Conservation (phyloP, 2,113 vertebrate genomes). For the Gila orcuttii region DNA sequence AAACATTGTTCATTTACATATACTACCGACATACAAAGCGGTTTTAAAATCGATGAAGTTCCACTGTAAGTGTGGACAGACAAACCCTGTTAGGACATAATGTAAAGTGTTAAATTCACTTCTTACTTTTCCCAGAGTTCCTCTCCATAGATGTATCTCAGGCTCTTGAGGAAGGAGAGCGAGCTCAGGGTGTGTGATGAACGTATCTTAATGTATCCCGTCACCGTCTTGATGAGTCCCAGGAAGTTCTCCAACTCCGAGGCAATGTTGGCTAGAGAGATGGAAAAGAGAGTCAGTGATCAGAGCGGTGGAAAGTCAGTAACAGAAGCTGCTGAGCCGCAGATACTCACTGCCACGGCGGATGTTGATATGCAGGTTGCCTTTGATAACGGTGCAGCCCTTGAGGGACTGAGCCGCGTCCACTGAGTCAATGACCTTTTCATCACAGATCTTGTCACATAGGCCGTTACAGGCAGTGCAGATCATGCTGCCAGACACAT, state of each 20-base stretch:
- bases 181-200: conserved; percentile 92
- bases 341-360: conserved; percentile 92
- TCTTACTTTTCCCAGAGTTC: conserved; percentile 88
- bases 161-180: conserved; percentile 92
- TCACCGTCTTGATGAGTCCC: conserved; percentile 94
- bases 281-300: background rate
- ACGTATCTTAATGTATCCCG: conserved; percentile 90
- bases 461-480: conserved; percentile 92
- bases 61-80: background rate
- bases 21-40: too few species aligned
- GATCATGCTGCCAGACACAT: conserved; percentile 82
- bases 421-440: conserved; percentile 92
- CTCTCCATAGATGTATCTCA: conserved; percentile 89
- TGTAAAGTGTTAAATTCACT: background rate
- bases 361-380: conserved; percentile 96
- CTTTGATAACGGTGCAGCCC: conserved; percentile 94
- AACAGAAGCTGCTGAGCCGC: background rate
- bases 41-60: too few species aligned
- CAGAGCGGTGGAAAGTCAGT: too few species aligned
- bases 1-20: too few species aligned
- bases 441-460: conserved; percentile 93
- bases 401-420: conserved; percentile 92
- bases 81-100: background rate
- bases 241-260: conserved; percentile 96
- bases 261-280: conserved; percentile 86